Evolutionary conservation across 2,113 vertebrate genomes (phyloP).

Genomic region (Fregata magnificens): DNA sequence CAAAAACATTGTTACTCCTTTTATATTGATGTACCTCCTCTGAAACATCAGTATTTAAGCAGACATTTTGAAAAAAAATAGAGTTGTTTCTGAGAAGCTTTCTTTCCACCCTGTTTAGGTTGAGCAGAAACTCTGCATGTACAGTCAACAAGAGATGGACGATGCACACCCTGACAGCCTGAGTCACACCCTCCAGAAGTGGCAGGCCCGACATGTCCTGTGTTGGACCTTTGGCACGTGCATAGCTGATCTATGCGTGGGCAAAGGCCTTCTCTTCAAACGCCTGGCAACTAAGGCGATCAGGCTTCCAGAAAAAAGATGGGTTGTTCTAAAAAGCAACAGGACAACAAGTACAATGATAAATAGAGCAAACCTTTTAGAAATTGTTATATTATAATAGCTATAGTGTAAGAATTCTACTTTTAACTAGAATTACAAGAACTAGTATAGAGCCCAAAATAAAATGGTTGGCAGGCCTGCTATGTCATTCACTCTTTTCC

Average conservation of each 20-base stretch:
- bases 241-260: accelerated
- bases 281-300: not conserved
- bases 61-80: not conserved
- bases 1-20: not conserved
- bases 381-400: not conserved
- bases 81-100: not conserved
- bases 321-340: not conserved
- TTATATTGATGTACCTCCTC: not conserved
- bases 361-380: not conserved
- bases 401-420: not conserved
- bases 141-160: not conserved
- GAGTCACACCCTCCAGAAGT: not conserved
- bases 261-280: not conserved
- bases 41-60: not conserved
- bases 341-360: not conserved
- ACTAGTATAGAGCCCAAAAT: not conserved
- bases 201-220: not conserved
- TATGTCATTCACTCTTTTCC: not conserved
- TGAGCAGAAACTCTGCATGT: not conserved
- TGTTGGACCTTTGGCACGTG: accelerated
- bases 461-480: not conserved
- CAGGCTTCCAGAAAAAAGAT: not conserved
- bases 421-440: not conserved
- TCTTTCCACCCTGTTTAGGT: not conserved
- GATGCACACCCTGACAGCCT: not conserved